These are phyloP conservation scores for Ctenoplectra terminalis DNA, from an alignment of 1,140 invertebrate species.

Conservation along the genomic window DNA sequence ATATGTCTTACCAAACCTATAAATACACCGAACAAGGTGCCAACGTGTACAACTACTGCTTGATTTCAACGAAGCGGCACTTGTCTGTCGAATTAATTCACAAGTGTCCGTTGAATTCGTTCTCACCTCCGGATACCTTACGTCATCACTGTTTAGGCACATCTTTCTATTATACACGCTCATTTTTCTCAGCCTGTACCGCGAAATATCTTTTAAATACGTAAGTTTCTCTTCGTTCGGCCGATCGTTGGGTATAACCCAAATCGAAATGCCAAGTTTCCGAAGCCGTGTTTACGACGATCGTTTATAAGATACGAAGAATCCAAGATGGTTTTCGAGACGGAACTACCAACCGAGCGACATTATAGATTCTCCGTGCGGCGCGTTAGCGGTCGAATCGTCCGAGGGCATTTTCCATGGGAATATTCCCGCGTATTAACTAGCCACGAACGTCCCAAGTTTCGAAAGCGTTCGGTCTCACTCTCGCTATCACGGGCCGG, in stretches of 20 bases:
- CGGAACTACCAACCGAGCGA: neutral
- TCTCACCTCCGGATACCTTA: neutral
- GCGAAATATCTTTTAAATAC: neutral
- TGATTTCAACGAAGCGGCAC: too few species aligned
- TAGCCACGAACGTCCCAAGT: slow-evolving; percentile 20
- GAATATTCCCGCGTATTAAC: slow-evolving; percentile 31
- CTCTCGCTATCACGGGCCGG: slow-evolving; percentile 21
- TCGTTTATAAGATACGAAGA: too few species aligned
- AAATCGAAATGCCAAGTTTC: neutral
- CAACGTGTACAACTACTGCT: neutral
- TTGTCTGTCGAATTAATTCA: neutral
- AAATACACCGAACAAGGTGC: neutral
- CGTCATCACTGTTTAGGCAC: neutral
- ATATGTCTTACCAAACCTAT: neutral
- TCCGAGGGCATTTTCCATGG: slow-evolving; percentile 28
- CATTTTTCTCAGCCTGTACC: neutral
- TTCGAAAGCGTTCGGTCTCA: slow-evolving; percentile 38
- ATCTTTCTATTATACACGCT: neutral
- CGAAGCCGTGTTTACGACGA: neutral
- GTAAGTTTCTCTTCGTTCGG: neutral
- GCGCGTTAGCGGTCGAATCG: neutral
- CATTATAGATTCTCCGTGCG: slow-evolving; percentile 14
- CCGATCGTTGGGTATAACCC: neutral
- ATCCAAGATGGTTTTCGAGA: neutral
- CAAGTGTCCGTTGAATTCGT: neutral